These are phyloP conservation scores for Drosophila pallidifrons DNA, from an alignment of 1,140 invertebrate genomes.

Conservation along the genomic window DNA sequence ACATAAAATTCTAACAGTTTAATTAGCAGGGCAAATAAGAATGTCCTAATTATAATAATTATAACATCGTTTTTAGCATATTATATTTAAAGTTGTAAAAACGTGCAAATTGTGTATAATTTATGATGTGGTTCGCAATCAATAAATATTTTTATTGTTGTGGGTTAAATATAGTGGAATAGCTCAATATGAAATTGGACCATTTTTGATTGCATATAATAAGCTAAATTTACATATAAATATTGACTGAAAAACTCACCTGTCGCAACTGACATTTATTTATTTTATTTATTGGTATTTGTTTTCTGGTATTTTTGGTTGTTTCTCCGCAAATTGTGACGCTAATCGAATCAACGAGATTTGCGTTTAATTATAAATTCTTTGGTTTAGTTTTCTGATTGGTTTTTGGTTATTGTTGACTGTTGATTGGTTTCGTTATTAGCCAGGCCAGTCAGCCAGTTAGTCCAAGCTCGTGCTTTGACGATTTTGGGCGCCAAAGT, in stretches of 20 bases:
- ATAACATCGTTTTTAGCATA: too few species aligned
- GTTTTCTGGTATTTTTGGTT: constrained; percentile 14
- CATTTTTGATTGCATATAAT: background rate
- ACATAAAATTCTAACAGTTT: too few species aligned
- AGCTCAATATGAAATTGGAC: too few species aligned
- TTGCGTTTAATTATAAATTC: constrained; percentile 53
- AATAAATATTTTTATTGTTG: too few species aligned
- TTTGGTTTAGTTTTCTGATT: constrained; percentile 59
- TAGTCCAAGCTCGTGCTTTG: background rate
- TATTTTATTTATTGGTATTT: background rate
- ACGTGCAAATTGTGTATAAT: too few species aligned
- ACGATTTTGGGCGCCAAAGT: constrained; percentile 72
- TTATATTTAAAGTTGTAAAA: too few species aligned
- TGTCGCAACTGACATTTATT: constrained; percentile 7
- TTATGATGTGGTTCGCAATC: too few species aligned
- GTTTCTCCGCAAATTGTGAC: constrained; percentile 27
- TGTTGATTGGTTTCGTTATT: constrained; percentile 48
- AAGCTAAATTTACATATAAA: background rate
- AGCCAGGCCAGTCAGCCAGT: background rate
- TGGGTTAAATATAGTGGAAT: too few species aligned
- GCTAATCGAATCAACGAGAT: constrained; percentile 46
- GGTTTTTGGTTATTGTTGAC: constrained; percentile 46
- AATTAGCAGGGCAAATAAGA: background rate
- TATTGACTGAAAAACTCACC: constrained; percentile 24
- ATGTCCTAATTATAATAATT: background rate